A percentile compares a stretch with the other conserved stretches of the same genome.
These are phyloP conservation scores for Poeciliopsis paucimaculata DNA, from an alignment of 2,797 vertebrate species.

Conservation along the genomic window DNA sequence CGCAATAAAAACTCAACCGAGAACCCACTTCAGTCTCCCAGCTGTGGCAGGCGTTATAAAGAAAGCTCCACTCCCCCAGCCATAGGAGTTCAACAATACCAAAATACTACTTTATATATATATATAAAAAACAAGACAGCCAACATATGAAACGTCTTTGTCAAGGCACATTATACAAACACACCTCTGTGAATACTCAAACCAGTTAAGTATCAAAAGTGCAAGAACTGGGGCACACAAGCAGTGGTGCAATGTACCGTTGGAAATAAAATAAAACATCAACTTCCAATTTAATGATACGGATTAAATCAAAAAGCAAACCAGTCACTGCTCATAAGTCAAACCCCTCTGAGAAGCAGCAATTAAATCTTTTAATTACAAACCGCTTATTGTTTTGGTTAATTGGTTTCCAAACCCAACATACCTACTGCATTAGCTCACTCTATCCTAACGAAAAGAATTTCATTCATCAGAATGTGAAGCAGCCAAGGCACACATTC, in stretches of 20 bases:
- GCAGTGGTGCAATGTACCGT: constrained; percentile 20
- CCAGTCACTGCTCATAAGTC: not conserved
- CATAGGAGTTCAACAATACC: constrained; percentile 8
- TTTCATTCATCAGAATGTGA: constrained; percentile 4
- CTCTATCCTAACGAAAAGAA: not conserved
- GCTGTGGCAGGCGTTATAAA: constrained; percentile 26
- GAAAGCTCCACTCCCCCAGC: constrained; percentile 22
- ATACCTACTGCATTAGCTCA: constrained; percentile 11
- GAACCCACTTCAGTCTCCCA: constrained; percentile 12
- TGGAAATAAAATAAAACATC: not conserved
- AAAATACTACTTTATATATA: constrained; percentile 7
- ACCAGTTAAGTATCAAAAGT: constrained; percentile 49
- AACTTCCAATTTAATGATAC: constrained; percentile 12
- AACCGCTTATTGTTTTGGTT: constrained; percentile 22
- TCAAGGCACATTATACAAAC: constrained; percentile 68
- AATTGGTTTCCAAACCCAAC: not conserved
- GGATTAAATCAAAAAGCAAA: constrained; percentile 13
- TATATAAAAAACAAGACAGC: constrained; percentile 10
- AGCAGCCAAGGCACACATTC: not conserved
- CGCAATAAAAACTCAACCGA: constrained; percentile 22
- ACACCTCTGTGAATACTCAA: constrained; percentile 46
- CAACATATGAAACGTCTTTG: constrained; percentile 39
- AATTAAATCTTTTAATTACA: constrained; percentile 3
- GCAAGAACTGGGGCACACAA: constrained; percentile 32
- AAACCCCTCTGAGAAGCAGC: constrained; percentile 24